A percentile compares a stretch with the other conserved stretches of the same genome.
These are phyloP conservation scores for Tipula helvola DNA, from an alignment of 2,888 invertebrate genomes.

Conservation along the genomic window DNA sequence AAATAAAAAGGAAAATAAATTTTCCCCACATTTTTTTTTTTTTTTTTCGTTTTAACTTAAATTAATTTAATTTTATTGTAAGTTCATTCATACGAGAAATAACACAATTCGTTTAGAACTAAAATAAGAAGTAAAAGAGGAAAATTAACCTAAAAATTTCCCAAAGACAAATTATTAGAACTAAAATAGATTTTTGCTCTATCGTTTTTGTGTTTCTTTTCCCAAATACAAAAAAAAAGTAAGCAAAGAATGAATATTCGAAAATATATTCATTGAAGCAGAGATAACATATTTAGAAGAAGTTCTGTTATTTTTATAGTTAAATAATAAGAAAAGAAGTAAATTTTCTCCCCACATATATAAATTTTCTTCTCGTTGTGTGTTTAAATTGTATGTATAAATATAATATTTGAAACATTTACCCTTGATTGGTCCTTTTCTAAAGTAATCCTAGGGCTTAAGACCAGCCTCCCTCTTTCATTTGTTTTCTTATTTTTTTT, in stretches of 20 bases:
- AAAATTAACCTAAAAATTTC: background rate
- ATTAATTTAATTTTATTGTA: background rate
- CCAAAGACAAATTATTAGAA: background rate
- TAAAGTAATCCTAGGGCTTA: slow-evolving; percentile 22
- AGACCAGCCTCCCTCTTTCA: slow-evolving; percentile 15
- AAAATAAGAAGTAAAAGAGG: background rate
- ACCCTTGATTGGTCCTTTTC: slow-evolving; percentile 24
- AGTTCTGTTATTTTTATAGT: slow-evolving; percentile 6
- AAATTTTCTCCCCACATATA: slow-evolving; percentile 4
- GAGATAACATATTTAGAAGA: slow-evolving; percentile 7
- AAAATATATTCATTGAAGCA: slow-evolving; percentile 8
- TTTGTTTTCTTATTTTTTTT: slow-evolving; percentile 6
- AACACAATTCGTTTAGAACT: background rate
- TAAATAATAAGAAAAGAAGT: slow-evolving; percentile 9
- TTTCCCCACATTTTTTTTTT: background rate
- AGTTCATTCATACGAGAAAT: background rate
- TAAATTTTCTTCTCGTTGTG: background rate
- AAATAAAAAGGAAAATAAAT: background rate
- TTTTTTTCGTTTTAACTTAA: background rate
- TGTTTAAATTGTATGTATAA: background rate
- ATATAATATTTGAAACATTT: slow-evolving; percentile 20
- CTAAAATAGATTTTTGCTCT: background rate
- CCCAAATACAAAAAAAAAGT: background rate
- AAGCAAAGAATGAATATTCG: background rate
- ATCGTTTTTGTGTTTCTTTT: background rate